These are phyloP conservation scores for Drosophila erecta DNA, from an alignment of 1,140 invertebrate species.

Conservation along the genomic window DNA sequence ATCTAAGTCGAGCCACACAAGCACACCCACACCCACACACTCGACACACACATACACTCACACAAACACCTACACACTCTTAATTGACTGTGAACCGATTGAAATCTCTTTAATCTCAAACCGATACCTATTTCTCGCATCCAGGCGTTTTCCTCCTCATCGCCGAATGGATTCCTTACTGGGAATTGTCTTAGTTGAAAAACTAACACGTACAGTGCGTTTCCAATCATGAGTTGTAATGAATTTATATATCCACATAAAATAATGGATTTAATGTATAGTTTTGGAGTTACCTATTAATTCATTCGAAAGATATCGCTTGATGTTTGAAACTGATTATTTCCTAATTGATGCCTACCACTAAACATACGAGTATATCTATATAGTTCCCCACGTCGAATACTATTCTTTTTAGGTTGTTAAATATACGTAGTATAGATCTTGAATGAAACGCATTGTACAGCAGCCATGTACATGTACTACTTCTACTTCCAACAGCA, in stretches of 20 bases:
- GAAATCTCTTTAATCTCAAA: constrained; percentile 74
- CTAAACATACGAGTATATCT: too few relatives aligned
- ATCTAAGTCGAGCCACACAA: constrained; percentile 64
- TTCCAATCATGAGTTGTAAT: background rate
- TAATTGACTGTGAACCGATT: constrained; percentile 38
- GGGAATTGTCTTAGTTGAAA: constrained; percentile 14
- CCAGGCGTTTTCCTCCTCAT: constrained; percentile 29
- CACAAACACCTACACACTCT: constrained; percentile 20
- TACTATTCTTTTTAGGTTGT: background rate
- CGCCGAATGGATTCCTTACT: constrained; percentile 3
- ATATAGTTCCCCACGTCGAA: too few relatives aligned
- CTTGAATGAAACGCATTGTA: constrained; percentile 36
- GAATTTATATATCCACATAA: too few relatives aligned
- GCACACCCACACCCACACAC: constrained; percentile 27
- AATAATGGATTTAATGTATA: too few relatives aligned
- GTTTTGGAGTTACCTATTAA: too few relatives aligned
- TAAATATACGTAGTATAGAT: background rate
- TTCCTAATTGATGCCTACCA: too few relatives aligned
- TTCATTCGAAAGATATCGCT: too few relatives aligned
- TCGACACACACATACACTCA: constrained; percentile 7
- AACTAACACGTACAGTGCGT: constrained; percentile 12
- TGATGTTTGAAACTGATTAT: too few relatives aligned
- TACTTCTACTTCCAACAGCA: constrained; percentile 14
- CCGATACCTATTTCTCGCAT: constrained; percentile 32
- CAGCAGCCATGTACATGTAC: too few relatives aligned